A percentile compares a stretch with the other conserved stretches of the same genome.
These are phyloP conservation scores for Scolopax rusticola DNA, from an alignment of 2,797 vertebrate genomes.

Conservation along the genomic window DNA sequence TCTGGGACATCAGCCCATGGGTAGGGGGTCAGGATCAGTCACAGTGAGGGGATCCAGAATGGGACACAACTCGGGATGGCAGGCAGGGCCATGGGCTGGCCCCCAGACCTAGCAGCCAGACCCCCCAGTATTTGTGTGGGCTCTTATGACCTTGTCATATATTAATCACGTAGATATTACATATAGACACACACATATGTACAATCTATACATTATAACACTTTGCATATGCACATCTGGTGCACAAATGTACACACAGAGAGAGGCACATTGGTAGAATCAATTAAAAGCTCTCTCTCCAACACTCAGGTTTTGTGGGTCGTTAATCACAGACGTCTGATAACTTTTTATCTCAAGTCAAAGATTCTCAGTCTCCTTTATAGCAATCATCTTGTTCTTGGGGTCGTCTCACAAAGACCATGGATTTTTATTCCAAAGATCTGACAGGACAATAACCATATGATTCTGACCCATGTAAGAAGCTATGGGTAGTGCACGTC, in stretches of 20 bases:
- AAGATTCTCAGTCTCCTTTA: slow-evolving; percentile 12
- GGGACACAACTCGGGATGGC: rapidly evolving
- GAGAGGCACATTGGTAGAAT: not conserved
- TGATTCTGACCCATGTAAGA: not conserved
- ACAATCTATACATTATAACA: not conserved
- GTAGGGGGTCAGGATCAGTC: not conserved
- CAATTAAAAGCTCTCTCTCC: not conserved
- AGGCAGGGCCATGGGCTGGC: not conserved
- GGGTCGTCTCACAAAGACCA: not conserved
- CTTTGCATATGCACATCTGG: not conserved
- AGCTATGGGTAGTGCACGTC: not conserved
- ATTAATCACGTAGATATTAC: not conserved
- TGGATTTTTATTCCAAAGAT: not conserved
- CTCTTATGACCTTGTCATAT: not conserved
- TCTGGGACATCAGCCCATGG: not conserved
- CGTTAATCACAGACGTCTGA: not conserved
- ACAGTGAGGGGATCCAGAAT: not conserved
- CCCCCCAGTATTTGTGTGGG: rapidly evolving
- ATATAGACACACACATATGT: not conserved
- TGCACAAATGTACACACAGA: not conserved
- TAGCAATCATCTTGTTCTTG: not conserved
- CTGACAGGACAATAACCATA: not conserved
- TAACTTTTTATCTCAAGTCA: slow-evolving; percentile 27
- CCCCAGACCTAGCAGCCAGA: not conserved
- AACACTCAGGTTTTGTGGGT: not conserved